phyloP scores from a whole-genome alignment of 2,888 invertebrate species.

The Rotaria sp. region DNA sequence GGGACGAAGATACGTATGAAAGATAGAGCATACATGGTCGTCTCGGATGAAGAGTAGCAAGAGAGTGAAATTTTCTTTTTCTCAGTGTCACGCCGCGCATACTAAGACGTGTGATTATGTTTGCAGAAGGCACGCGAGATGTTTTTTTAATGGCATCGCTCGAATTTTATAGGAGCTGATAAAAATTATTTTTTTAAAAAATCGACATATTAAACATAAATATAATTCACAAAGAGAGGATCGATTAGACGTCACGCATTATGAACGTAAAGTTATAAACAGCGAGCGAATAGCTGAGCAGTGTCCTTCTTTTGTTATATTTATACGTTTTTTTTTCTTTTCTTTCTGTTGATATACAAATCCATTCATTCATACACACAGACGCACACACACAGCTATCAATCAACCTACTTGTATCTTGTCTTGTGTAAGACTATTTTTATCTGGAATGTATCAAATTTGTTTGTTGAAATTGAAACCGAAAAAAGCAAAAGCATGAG shows the following conservation, averaged over 20 bases:
- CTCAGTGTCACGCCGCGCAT: not conserved
- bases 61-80: not conserved
- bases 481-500: not conserved
- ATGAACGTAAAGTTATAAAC: too few species aligned
- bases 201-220: not conserved
- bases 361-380: not conserved
- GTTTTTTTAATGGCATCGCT: not conserved
- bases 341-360: not conserved
- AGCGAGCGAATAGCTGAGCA: too few species aligned
- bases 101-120: not conserved
- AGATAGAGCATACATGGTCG: not conserved
- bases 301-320: not conserved
- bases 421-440: not conserved
- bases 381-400: not conserved
- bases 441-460: not conserved
- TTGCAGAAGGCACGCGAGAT: not conserved
- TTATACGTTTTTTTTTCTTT: not conserved
- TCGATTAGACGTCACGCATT: not conserved
- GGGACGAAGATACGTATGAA: not conserved
- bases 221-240: not conserved
- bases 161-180: not conserved
- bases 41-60: not conserved
- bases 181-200: not conserved
- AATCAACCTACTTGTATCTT: not conserved
- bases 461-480: not conserved